These are phyloP conservation scores for Esox masquinongy DNA, from an alignment of 2,797 vertebrate genomes.

Conservation along the genomic window DNA sequence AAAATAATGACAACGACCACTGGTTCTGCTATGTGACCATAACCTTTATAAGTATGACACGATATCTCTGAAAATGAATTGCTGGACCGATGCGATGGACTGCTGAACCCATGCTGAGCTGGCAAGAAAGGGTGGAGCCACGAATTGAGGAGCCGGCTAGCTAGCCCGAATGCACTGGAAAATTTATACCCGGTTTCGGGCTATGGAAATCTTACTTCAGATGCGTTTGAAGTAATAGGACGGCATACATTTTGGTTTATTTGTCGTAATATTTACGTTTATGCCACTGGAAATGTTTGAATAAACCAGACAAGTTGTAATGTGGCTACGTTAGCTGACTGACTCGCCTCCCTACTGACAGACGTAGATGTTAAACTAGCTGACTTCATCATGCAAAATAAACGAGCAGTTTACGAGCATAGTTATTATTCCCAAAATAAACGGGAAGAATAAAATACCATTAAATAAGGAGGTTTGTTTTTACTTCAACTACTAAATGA, in stretches of 20 bases:
- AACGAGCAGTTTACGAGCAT: too few species aligned
- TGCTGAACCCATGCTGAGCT: conserved; percentile 75
- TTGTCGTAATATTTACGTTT: neutral
- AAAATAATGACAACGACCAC: neutral
- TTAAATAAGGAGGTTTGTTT: too few species aligned
- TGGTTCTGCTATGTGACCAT: neutral
- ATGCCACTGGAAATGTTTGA: neutral
- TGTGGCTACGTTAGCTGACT: too few species aligned
- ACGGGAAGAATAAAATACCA: too few species aligned
- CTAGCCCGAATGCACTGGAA: neutral
- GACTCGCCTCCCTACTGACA: neutral
- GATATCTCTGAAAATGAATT: neutral
- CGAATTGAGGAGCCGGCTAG: neutral
- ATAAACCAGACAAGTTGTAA: neutral
- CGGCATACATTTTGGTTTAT: neutral
- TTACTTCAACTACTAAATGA: too few species aligned
- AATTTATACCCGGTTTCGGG: neutral
- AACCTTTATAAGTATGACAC: neutral
- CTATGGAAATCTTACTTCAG: neutral
- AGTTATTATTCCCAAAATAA: too few species aligned
- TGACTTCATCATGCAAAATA: too few species aligned
- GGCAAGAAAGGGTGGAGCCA: conserved; percentile 78
- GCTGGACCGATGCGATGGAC: conserved; percentile 45
- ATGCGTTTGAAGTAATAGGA: neutral
- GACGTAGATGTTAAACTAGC: neutral